These are phyloP conservation scores for Formicarius rufipectus DNA, from an alignment of 2,113 vertebrate genomes.

Conservation along the genomic window DNA sequence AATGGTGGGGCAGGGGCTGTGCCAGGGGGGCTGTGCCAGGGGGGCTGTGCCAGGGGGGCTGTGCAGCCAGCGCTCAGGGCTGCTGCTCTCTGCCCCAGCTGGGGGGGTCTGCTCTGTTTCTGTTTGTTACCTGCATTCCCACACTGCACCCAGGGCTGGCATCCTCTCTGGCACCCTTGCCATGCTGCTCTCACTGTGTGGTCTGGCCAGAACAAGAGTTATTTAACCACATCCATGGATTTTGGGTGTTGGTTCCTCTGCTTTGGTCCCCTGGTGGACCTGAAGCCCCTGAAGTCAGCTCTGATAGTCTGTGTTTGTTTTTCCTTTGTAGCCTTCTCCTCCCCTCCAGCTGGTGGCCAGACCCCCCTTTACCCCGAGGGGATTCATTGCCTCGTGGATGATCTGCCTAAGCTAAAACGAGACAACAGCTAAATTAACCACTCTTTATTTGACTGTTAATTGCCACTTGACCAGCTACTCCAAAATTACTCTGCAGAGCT, in stretches of 20 bases:
- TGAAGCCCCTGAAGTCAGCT: rapidly evolving
- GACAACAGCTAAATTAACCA: background rate
- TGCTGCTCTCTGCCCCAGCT: background rate
- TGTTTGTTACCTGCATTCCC: no score
- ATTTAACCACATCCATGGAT: rapidly evolving
- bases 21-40: no score
- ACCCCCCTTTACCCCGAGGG: background rate
- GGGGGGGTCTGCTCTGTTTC: no score
- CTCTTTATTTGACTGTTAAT: background rate
- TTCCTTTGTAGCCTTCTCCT: background rate
- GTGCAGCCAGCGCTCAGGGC: background rate
- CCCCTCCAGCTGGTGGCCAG: rapidly evolving
- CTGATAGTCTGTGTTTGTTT: rapidly evolving
- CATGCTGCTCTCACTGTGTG: rapidly evolving
- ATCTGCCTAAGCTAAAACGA: background rate
- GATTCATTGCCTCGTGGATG: background rate
- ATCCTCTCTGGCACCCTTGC: rapidly evolving
- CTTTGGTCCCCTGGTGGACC: rapidly evolving
- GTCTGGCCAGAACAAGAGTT: rapidly evolving
- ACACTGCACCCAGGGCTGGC: rapidly evolving
- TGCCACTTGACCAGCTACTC: background rate
- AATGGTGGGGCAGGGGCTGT: background rate
- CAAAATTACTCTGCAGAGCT: background rate
- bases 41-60: no score
- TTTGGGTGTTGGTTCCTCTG: background rate